These are phyloP conservation scores for Conus betulinus DNA, from an alignment of 1,140 invertebrate species.

Conservation along the genomic window DNA sequence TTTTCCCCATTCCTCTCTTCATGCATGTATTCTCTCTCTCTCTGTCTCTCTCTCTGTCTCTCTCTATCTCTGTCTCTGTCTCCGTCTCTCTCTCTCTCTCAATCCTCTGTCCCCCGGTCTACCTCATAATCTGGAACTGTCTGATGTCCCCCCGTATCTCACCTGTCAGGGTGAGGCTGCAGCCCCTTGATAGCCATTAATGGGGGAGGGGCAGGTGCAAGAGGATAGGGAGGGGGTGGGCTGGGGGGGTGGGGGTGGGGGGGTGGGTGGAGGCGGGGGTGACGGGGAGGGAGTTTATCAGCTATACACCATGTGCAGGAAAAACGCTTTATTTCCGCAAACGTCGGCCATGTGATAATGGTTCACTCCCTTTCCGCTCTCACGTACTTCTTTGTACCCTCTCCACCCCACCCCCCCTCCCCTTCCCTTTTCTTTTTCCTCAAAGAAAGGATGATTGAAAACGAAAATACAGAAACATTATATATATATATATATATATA, in stretches of 20 bases:
- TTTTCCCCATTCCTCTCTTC: too few relatives aligned
- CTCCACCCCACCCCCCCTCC: too few relatives aligned
- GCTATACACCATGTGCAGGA: background rate
- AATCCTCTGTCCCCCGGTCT: background rate
- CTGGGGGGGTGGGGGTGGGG: too few relatives aligned
- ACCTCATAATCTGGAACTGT: background rate
- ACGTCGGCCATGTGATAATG: background rate
- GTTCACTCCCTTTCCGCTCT: too few relatives aligned
- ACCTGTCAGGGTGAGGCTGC: background rate
- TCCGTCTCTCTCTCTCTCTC: background rate
- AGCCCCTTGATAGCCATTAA: background rate
- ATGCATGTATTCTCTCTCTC: background rate
- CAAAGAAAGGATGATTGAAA: too few relatives aligned
- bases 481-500: too few relatives aligned
- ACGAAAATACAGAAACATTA: too few relatives aligned
- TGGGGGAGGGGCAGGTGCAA: background rate
- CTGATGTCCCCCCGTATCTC: background rate
- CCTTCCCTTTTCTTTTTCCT: too few relatives aligned
- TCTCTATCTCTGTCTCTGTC: background rate
- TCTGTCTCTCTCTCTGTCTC: background rate
- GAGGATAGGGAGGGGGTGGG: too few relatives aligned
- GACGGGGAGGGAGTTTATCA: background rate
- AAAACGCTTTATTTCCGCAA: background rate
- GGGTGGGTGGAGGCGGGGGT: too few relatives aligned
- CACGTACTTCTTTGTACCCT: too few relatives aligned